Evolutionary conservation across 2,888 invertebrate genomes (phyloP), one percentile per base, ranked within the genome.

Genomic region (Pasiphila rectangulata): DNA sequence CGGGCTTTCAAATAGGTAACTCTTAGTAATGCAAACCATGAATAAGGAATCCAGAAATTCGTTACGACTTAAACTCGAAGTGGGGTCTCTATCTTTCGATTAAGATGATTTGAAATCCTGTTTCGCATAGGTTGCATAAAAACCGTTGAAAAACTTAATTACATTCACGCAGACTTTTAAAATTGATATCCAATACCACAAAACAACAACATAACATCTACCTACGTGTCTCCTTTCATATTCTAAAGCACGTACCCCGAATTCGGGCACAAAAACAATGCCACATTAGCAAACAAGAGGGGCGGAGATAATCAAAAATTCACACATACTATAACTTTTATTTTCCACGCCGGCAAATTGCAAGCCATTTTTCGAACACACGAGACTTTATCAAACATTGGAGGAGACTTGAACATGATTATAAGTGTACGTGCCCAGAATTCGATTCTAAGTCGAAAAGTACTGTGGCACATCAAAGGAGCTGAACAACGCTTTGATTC

Each of bases 381-480:
- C 76, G 69, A 69, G 77, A 80, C 81, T 82, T 83, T 83, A 83
- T 83, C 84, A 83, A 84, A 85, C 84, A 84, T 79, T 79, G 81
- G 77, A 76, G 70, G 73, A 57, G 58, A 80, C 75, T 80, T 69
- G 78, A 83, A 85, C 85, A 84, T 84, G 85, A 85, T 87, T 86
- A 88, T 84, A 84, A 83, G 71, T 61, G 76, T 73, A 84, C 87
- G 87, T 87, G 86, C 75, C 66, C 58, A 53, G 86, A 84, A 85
- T 86, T 72, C 66, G 66, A 68, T 67, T 67, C 64, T 53, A 64
- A 65, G 64, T 67, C 68, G 69, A 64, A 72, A 74, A 68, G 70
- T 77, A 76, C 73, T 73, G 75, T 72, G 72, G 74, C 62, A 81
- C 80, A 82, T 85, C 84, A 86, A 85, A 84, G 79, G 69, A 75